Base-by-base conservation (phyloP, 2,113 vertebrate species). In the Chinchilla lanigera region DNA sequence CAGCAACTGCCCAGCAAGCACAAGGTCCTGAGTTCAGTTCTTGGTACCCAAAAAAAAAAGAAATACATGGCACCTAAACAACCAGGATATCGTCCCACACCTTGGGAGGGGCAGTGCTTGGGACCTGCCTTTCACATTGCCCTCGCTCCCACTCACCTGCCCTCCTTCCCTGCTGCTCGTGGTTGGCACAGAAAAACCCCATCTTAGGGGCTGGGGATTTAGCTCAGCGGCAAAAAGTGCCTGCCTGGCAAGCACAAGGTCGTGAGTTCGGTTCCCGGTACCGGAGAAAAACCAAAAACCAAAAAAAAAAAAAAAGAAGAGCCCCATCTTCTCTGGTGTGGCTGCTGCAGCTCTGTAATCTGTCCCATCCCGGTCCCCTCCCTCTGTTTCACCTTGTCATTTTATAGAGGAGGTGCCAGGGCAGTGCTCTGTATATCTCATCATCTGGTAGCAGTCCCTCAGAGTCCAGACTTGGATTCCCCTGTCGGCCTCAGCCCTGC, bases 381-480 rank as follows among this genome's bases (percentile, higher is more conserved):
- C 44, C 60, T 33, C 41, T 8, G 0, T 3, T 19, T 13, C 1
- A 1, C 52, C 35, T 47, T 52, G 50, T 54, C 3, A 6, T 67
- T 26, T 33, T 7, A 33, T 26, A 24, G 7, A 3, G 24, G 10
- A 30, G 69, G 41, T 50, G 12, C 65, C 33, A 8, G 35, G 11
- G 41, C 5, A 12, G 22, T 84, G 12, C 52, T 63, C 2, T 10
- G 1, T 35, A 0, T 38, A 1, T 44, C 69, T 24, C 14, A n/a
- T 6, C 16, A 30, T 22, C 14, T 20, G 24, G 1, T 67, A 11
- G 78, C 16, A n/a, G 75, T 16, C 67, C 12, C 14, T 4, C 69
- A n/a, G 13, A 26, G 33, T 22, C 60, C 33, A 28, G 44, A 52
- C 14, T 28, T 44, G 86, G 10, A 1, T 19, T 28, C 69, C 58